Base-by-base conservation (phyloP, 2,797 vertebrate genomes). In the Microhierax caerulescens region DNA sequence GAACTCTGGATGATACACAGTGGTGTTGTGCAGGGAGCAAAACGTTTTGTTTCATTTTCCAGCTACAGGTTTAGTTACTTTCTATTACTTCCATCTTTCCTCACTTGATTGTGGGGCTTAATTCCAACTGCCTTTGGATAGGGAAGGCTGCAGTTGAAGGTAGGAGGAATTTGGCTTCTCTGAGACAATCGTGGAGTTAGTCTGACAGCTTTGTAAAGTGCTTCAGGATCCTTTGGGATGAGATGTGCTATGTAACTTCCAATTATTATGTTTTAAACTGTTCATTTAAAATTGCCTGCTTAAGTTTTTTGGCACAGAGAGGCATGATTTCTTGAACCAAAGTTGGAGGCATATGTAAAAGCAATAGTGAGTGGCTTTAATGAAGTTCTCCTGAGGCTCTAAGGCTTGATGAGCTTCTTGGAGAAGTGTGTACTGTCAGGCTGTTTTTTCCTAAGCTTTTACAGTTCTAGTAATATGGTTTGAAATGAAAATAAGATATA, bases 401-500 rank as follows among this genome's bases (percentile, higher is more conserved):
- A 11, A 32, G 75, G 56, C 74, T 93, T 94, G 43, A 90, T 81
- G 79, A 90, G 54, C 61, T 85, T 37, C 43, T 64, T 76, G 80
- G 57, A 70, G 77, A 87, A 90, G 61, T 41, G 39, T 83, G 41
- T 69, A 18, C 59, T 43, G 53, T 72, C 78, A 77, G 74, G 50
- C 28, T 95, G n/a, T 97, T 95, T 94, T 90, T 93, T 60, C 45
- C 77, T 88, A 91, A 93, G 78, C 51, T 45, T 83, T 93, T 84
- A 54, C 30, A 87, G 50, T 45, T 69, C 91, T 74, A 73, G 67
- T 88, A 91, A 91, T 92, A 95, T 27, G 20, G 25, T 93, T 97
- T 97, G 88, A 96, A 97, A 93, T 83, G 57, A 96, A 98, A 97
- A 95, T 92, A 97, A 96, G 97, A 96, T 91, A 91, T 85, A 94